These are phyloP conservation scores for Tethea ocularis DNA, from an alignment of 2,888 invertebrate species.

Conservation along the genomic window DNA sequence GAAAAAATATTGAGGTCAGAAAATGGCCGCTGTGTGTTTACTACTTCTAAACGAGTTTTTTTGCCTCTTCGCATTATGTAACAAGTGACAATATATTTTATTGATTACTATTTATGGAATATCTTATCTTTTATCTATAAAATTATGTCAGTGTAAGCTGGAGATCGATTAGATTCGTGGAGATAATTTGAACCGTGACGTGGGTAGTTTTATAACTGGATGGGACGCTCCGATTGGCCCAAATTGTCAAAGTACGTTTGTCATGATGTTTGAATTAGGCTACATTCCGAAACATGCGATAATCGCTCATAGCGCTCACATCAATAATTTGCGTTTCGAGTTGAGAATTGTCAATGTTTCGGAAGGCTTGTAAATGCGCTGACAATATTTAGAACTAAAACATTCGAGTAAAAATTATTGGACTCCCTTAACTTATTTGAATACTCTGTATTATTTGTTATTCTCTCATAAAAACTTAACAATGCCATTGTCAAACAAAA, in stretches of 20 bases:
- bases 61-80: not conserved
- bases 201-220: constrained; percentile 3
- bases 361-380: too few relatives aligned
- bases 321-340: too few relatives aligned
- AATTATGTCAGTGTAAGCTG: not conserved
- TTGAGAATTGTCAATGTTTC: too few relatives aligned
- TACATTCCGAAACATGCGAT: too few relatives aligned
- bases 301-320: too few relatives aligned
- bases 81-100: not conserved
- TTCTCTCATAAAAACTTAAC: too few relatives aligned
- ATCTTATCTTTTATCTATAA: constrained; percentile 1
- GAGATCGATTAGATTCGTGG: not conserved
- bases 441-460: too few relatives aligned
- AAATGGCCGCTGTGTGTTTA: constrained; percentile 6
- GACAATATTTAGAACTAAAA: too few relatives aligned
- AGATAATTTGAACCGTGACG: not conserved
- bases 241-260: not conserved
- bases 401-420: too few relatives aligned
- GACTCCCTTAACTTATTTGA: too few relatives aligned
- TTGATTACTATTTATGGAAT: not conserved
- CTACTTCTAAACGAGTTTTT: not conserved
- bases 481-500: too few relatives aligned
- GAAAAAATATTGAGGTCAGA: constrained; percentile 7
- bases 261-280: too few relatives aligned
- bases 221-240: not conserved